A percentile compares a stretch with the other conserved stretches of the same genome.
Evolutionary conservation across 2,888 invertebrate genomes (phyloP).

Genomic region (Netelia virgata): DNA sequence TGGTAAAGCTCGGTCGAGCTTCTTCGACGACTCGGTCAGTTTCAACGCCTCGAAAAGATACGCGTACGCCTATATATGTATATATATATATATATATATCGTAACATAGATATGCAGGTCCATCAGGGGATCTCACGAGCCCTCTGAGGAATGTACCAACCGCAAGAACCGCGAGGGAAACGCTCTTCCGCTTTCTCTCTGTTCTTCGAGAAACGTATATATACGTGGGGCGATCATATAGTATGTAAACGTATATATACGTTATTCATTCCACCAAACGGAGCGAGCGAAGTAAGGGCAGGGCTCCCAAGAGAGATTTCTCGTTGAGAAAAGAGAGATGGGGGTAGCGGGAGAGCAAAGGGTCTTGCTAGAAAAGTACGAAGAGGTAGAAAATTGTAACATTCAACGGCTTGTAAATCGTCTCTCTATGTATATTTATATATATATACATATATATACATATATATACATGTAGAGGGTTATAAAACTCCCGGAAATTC

Average conservation of each 20-base stretch:
- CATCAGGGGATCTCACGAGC: background rate
- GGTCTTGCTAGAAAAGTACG: background rate
- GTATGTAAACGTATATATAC: slow-evolving; percentile 7
- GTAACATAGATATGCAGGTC: background rate
- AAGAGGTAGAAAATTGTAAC: background rate
- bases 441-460: slow-evolving; percentile 2
- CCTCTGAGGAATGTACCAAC: slow-evolving; percentile 33
- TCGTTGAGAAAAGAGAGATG: background rate
- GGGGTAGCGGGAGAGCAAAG: background rate
- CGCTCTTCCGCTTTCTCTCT: slow-evolving; percentile 6
- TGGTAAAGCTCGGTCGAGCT: background rate
- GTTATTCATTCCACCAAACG: background rate
- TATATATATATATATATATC: too few species aligned
- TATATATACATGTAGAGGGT: background rate
- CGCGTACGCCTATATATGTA: too few species aligned
- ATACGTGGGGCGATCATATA: background rate
- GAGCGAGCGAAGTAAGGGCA: background rate
- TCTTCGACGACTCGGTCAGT: slow-evolving; percentile 17
- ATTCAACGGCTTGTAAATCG: background rate
- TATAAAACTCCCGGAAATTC: background rate
- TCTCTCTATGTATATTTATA: background rate
- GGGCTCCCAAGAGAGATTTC: slow-evolving; percentile 6
- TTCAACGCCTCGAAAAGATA: slow-evolving; percentile 8
- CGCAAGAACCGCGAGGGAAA: slow-evolving; percentile 11
- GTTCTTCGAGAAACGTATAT: background rate